Percentiles rank a stretch among this genome's conserved stretches.
These are phyloP conservation scores for Sitophilus oryzae DNA, from an alignment of 1,140 invertebrate species.

Conservation along the genomic window DNA sequence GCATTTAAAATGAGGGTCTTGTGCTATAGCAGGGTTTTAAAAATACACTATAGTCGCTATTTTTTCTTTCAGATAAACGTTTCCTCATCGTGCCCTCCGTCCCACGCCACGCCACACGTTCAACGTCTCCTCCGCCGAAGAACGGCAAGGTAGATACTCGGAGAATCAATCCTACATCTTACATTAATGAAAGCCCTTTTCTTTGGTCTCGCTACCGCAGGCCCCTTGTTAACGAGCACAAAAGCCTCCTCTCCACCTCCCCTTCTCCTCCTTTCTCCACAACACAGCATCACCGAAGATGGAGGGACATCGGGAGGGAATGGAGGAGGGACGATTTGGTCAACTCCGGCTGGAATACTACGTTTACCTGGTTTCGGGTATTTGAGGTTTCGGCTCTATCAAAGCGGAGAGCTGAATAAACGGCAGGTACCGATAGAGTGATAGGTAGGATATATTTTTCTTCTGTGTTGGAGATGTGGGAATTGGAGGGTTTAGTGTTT, in stretches of 20 bases:
- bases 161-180: slow-evolving; percentile 41
- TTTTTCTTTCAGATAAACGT: no score
- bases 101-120: slow-evolving; percentile 14
- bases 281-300: neutral
- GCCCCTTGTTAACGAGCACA: slow-evolving; percentile 32
- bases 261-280: no score
- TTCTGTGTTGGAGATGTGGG: no score
- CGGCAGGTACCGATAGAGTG: no score
- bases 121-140: slow-evolving; percentile 21
- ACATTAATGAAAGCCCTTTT: slow-evolving; percentile 39
- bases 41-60: no score
- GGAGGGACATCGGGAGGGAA: neutral
- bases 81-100: slow-evolving; percentile 2
- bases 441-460: no score
- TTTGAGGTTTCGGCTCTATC: slow-evolving; percentile 18
- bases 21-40: no score
- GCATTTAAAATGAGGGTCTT: no score
- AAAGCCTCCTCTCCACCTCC: slow-evolving; percentile 18
- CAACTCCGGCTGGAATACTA: slow-evolving; percentile 17
- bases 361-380: slow-evolving; percentile 13
- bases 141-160: slow-evolving; percentile 31
- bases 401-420: slow-evolving; percentile 11
- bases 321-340: slow-evolving; percentile 16
- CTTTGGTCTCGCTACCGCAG: slow-evolving; percentile 31
- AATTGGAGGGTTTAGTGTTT: no score